Base-by-base conservation (phyloP, 1,140 invertebrate genomes). In the Sesamia nonagrioides region DNA sequence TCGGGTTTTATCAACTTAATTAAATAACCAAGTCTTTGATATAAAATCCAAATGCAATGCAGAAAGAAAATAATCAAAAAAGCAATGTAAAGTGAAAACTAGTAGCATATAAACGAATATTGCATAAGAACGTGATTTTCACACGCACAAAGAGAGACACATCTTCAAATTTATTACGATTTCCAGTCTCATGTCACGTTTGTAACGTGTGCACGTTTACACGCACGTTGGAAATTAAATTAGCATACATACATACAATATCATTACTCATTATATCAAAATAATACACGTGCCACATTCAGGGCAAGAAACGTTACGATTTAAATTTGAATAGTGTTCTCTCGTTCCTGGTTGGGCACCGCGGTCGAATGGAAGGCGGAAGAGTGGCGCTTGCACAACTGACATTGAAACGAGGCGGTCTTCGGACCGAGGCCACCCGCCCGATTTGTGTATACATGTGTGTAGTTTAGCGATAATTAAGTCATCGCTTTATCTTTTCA, bases 301-400 rank as follows among this genome's bases (percentile, higher is more conserved):
- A 40, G 27, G 73, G 80, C 81, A 88, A 78, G 63, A 61, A 82
- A 81, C 85, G 85, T 86, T 88, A 84, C 81, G 60, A 87, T 92
- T 89, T 86, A 78, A 89, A 88, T 88, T 87, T 82, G 76, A 78
- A 86, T 52, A 68, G 75, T 78, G 37, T 81, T 78, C 78, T 13
- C 54, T 80, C 68, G 90, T 85, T 92, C 89, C 90, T 89, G 88
- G 87, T 92, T 85, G 85, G 86, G 81, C 80, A 79, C 74, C 61
- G 82, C 13, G 27, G 56, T 58, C 76, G 74, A 45, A 74, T 78
- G 82, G 88, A 91, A 93, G 88, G 91, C 92, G 93, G 92, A 94
- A 94, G 91, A 92, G 82, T 78, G 80, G 82, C 91, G 91, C 89
- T 94, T 94, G 90, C 93, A 92, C 91, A 94, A 94, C 90, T 92